Evolutionary conservation across 2,888 invertebrate genomes (phyloP), one percentile per base, ranked within the genome.

Genomic region (Caradrina kadenii): DNA sequence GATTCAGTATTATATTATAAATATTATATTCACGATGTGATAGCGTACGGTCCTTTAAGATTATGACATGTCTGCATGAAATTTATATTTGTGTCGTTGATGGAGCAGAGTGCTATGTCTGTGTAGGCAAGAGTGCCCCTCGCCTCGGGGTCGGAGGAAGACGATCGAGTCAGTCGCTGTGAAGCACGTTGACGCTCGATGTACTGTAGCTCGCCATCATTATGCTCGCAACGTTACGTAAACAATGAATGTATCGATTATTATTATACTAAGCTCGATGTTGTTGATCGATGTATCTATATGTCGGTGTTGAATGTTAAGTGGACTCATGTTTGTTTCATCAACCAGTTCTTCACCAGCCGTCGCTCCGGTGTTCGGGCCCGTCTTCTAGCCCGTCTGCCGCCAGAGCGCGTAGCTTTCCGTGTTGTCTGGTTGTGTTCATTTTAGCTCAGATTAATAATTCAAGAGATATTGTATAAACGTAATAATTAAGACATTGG

Each of bases 221-320:
- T 50, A 42, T 64, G 60, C 59, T 52, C 61, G 19, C 70, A 56
- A 53, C 55, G n/a, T 69, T 39, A 67, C 67, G 56, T 60, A 69
- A 67, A 58, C 70, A 55, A 52, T 73, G 17, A 75, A 73, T 71
- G 66, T 80, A 73, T 78, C 67, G 63, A 80, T 77, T 77, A 80
- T 53, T 65, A 73, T 65, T 26, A 26, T 26, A 74, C 59, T 81
- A 69, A 58, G 39, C 68, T 86, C 70, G 69, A 75, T 86, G 84
- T 86, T 82, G 85, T 87, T 50, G 62, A 82, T 86, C 81, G 76
- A 81, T 87, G 87, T 87, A 76, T 72, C 77, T 76, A 59, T 74
- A 56, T 80, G 71, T 85, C 66, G 69, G 58, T 86, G 81, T 86
- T 83, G 52, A 66, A 79, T 80, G 76, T 83, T 73, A 42, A 74